Evolutionary conservation across 2,888 invertebrate genomes (phyloP).

Genomic region (Eledone cirrhosa): DNA sequence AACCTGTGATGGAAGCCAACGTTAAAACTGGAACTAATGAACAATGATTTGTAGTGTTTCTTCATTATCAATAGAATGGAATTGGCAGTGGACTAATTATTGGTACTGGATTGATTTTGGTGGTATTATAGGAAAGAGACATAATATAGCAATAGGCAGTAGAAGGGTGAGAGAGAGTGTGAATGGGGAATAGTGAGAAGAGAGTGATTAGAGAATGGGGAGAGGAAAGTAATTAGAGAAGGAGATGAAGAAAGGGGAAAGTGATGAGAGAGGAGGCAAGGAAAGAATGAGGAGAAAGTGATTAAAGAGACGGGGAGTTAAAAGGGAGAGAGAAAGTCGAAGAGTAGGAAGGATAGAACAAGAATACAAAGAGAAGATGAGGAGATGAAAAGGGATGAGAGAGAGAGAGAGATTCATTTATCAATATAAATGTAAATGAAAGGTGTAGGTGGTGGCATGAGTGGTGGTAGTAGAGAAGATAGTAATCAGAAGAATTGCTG

Average conservation of each 20-base stretch:
- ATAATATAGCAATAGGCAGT: neutral
- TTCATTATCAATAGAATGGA: too few species aligned
- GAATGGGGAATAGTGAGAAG: neutral
- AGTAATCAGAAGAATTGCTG: neutral
- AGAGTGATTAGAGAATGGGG: neutral
- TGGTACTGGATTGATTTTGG: too few species aligned
- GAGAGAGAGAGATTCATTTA: neutral
- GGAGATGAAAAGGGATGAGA: neutral
- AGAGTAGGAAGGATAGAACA: neutral
- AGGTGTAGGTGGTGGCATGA: neutral
- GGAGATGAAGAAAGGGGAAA: neutral
- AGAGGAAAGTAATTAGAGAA: neutral
- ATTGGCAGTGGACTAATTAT: too few species aligned
- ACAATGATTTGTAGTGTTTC: too few species aligned
- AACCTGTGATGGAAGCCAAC: too few species aligned
- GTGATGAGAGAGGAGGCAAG: neutral
- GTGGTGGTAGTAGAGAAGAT: neutral
- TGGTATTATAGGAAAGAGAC: neutral
- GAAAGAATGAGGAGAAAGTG: neutral
- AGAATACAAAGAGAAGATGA: neutral
- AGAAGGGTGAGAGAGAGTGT: neutral
- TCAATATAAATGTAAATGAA: neutral
- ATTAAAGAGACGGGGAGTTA: neutral
- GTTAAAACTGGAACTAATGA: too few species aligned
- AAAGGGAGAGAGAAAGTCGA: neutral